phyloP scores from a whole-genome alignment of 2,888 invertebrate genomes.

The Corythucha ciliata region DNA sequence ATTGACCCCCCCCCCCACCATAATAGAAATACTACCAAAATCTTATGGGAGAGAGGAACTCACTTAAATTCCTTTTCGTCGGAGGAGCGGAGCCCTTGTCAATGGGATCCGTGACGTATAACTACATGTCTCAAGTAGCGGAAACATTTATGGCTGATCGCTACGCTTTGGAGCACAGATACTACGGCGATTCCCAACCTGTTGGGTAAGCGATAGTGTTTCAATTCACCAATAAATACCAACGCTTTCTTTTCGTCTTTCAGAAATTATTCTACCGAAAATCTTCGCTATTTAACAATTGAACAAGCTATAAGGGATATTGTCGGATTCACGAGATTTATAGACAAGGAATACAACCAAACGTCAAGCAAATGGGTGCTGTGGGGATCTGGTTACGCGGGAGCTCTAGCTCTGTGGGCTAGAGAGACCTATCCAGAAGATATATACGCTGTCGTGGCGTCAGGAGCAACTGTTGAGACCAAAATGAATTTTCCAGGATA shows the following conservation, averaged over 20 bases:
- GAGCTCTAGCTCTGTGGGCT: neutral
- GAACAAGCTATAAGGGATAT: neutral
- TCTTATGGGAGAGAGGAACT: neutral
- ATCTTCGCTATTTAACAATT: neutral
- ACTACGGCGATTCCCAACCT: neutral
- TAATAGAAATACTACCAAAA: too few relatives aligned
- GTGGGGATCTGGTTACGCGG: neutral
- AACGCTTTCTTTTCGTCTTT: too few relatives aligned
- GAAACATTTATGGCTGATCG: neutral
- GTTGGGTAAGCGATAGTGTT: too few relatives aligned
- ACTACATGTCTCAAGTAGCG: neutral
- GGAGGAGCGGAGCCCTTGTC: neutral
- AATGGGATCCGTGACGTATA: neutral
- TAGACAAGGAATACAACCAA: neutral
- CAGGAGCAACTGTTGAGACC: neutral
- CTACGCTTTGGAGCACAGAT: neutral
- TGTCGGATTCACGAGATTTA: neutral
- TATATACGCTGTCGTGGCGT: neutral
- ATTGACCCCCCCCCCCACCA: too few relatives aligned
- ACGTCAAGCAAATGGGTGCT: neutral
- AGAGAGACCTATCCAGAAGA: neutral
- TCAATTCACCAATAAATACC: too few relatives aligned
- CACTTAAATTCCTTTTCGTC: neutral
- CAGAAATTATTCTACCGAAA: neutral
- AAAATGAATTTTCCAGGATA: neutral